Conservation (phyloP, 2,113 vertebrate species). For the Plecturocebus donacophilus region DNA sequence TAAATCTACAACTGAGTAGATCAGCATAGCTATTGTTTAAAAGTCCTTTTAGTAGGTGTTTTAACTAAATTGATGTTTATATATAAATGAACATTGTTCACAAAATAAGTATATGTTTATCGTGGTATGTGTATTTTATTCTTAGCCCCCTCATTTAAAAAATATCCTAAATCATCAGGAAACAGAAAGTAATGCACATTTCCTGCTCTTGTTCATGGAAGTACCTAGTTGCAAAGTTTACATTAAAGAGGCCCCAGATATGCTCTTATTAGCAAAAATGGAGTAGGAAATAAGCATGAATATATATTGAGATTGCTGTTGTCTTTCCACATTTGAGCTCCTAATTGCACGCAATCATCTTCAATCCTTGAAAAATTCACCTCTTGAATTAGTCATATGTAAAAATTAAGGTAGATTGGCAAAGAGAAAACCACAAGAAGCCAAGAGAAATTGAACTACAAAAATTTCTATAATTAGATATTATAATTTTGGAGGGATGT, state of each 20-base stretch:
- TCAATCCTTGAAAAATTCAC: background rate
- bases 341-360: background rate
- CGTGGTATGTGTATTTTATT: background rate
- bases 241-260: background rate
- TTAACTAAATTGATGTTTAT: background rate
- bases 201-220: background rate
- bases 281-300: background rate
- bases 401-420: background rate
- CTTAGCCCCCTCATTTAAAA: background rate
- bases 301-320: background rate
- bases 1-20: background rate
- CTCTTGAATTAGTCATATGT: background rate
- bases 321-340: background rate
- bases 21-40: background rate
- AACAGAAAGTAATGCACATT: background rate
- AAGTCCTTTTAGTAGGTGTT: background rate
- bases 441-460: background rate
- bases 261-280: background rate
- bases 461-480: background rate
- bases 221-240: background rate
- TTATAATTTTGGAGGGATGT: background rate
- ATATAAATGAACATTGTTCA: background rate
- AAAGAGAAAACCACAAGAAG: conserved; percentile 16
- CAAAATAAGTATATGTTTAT: background rate
- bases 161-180: background rate